phyloP scores from a whole-genome alignment of 1,140 invertebrate genomes.

The Steinernema feltiae region DNA sequence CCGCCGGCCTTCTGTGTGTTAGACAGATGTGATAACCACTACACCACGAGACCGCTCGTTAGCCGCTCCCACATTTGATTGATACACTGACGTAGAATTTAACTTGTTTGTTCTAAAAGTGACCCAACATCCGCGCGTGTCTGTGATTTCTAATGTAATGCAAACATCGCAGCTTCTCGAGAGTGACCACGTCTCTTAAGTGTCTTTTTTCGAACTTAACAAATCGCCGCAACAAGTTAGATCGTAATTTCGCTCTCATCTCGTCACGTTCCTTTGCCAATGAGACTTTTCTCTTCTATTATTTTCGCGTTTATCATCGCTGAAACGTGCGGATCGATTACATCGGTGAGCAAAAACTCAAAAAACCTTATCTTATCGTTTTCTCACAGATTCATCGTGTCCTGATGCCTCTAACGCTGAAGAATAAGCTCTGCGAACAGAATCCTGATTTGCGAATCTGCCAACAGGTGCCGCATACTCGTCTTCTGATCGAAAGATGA shows the following conservation, averaged over 20 bases:
- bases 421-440: neutral
- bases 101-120: neutral
- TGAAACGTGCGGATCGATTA: too few species aligned
- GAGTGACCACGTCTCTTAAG: neutral
- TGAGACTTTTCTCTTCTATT: too few species aligned
- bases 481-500: too few species aligned
- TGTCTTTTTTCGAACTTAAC: too few species aligned
- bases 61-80: too few species aligned
- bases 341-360: too few species aligned
- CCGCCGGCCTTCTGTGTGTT: slow-evolving; percentile 44
- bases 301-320: too few species aligned
- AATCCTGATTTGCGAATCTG: neutral
- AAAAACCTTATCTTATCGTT: neutral
- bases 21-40: slow-evolving; percentile 46
- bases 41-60: slow-evolving; percentile 10
- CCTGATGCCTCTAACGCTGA: neutral
- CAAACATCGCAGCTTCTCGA: neutral
- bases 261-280: too few species aligned
- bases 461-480: neutral
- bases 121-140: neutral
- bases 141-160: neutral
- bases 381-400: neutral
- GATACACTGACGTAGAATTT: too few species aligned
- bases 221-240: too few species aligned
- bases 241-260: too few species aligned